Percentiles rank a stretch among this genome's conserved stretches.
Conservation (phyloP, 2,888 invertebrate genomes). For the Melangyna quadrimaculata region DNA sequence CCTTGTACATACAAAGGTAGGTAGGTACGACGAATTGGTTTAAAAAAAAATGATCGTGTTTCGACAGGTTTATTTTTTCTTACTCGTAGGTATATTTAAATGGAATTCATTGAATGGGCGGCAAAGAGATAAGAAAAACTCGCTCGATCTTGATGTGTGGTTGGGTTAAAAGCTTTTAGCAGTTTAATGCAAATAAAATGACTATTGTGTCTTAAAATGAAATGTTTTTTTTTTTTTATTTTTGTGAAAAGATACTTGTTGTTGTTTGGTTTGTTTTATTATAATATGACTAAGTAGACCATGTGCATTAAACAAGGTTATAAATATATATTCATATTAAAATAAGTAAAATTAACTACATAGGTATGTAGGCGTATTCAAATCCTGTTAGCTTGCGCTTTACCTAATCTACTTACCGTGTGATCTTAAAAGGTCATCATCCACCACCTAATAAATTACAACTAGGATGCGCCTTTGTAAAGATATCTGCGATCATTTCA, state of each 20-base stretch:
- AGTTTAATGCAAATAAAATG: constrained; percentile 46
- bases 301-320: not conserved
- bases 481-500: no score
- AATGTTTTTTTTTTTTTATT: not conserved
- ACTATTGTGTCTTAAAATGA: constrained; percentile 45
- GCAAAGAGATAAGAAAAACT: constrained; percentile 50
- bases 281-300: not conserved
- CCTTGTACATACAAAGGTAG: constrained; percentile 52
- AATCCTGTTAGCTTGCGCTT: not conserved
- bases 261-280: not conserved
- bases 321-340: not conserved
- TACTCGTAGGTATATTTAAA: constrained; percentile 31
- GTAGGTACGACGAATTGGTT: constrained; percentile 27
- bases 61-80: constrained; percentile 38
- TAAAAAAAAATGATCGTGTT: constrained; percentile 21
- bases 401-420: not conserved
- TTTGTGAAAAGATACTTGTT: not conserved
- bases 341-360: not conserved
- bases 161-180: constrained; percentile 62
- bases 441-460: no score
- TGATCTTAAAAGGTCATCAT: not conserved
- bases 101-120: constrained; percentile 52
- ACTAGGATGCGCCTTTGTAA: no score
- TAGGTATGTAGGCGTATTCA: not conserved
- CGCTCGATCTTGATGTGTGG: constrained; percentile 12